Conservation (phyloP, 2,888 invertebrate genomes). For the Drosophila austrosaltans region DNA sequence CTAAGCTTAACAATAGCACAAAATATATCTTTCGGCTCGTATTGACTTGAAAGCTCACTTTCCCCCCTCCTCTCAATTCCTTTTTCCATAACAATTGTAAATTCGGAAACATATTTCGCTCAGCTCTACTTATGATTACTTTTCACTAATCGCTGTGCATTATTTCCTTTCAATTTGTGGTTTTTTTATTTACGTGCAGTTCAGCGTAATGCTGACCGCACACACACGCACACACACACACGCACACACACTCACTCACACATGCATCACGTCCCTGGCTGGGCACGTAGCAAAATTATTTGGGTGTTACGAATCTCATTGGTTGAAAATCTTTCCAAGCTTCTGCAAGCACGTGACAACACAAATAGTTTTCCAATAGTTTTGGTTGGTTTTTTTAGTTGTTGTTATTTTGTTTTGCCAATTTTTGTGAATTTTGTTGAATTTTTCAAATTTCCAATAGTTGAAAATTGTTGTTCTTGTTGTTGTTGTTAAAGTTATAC, state of each 20-base stretch:
- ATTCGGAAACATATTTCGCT: constrained; percentile 50
- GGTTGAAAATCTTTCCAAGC: constrained; percentile 65
- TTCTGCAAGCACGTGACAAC: constrained; percentile 70
- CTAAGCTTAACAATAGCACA: neutral
- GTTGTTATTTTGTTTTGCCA: constrained; percentile 12
- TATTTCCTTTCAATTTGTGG: constrained; percentile 77
- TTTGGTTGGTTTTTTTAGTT: constrained; percentile 14
- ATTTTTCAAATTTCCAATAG: constrained; percentile 37
- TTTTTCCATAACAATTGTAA: constrained; percentile 47
- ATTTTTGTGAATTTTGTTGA: constrained; percentile 28
- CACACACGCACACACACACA: constrained; percentile 47
- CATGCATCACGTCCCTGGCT: constrained; percentile 33
- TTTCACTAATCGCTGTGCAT: constrained; percentile 76
- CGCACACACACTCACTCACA: constrained; percentile 18
- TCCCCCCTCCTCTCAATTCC: neutral
- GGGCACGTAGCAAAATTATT: constrained; percentile 69
- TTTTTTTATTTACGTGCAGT: constrained; percentile 70
- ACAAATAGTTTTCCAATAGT: constrained; percentile 71
- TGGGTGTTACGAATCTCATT: constrained; percentile 19
- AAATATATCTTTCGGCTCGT: neutral
- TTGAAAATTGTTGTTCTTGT: constrained; percentile 13
- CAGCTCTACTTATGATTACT: constrained; percentile 72
- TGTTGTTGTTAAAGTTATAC: constrained; percentile 2
- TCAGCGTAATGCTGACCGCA: constrained; percentile 63
- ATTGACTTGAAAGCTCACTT: neutral